phyloP scores from a whole-genome alignment of 2,888 invertebrate genomes.

The Bellardia bayeri region DNA sequence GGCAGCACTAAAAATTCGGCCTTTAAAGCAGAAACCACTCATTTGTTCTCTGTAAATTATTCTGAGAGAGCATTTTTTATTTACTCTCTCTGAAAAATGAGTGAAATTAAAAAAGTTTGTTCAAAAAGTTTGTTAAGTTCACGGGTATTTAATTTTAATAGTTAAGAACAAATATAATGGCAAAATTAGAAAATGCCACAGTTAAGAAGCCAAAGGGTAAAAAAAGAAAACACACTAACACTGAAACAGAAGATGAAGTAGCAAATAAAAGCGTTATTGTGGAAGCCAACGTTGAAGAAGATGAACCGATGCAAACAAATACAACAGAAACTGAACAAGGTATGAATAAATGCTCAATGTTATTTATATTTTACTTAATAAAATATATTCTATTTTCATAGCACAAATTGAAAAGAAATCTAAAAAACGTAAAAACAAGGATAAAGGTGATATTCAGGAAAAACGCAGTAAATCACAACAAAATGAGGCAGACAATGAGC shows the following conservation, averaged over 20 bases:
- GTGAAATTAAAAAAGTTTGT: no score
- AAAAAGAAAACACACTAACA: conserved; percentile 76
- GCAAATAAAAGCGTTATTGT: conserved; percentile 80
- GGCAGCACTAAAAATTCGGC: no score
- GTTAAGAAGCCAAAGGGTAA: conserved; percentile 74
- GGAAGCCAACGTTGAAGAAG: conserved; percentile 65
- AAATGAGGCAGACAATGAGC: not conserved
- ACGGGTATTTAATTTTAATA: no score
- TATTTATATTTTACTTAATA: conserved; percentile 8
- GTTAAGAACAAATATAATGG: conserved; percentile 63
- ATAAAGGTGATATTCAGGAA: conserved; percentile 57
- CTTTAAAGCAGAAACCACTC: no score
- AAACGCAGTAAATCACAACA: conserved; percentile 73
- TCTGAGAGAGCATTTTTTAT: no score
- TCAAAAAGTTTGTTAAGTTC: no score
- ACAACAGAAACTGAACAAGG: conserved; percentile 34
- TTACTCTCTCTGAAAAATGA: no score
- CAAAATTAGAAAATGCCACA: conserved; percentile 75
- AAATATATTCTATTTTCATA: conserved; percentile 1
- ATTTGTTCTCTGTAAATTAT: no score
- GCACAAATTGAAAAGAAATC: conserved; percentile 66
- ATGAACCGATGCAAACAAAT: conserved; percentile 43
- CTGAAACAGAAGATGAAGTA: conserved; percentile 79
- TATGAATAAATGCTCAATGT: not conserved
- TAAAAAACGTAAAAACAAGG: conserved; percentile 74